Percentiles rank a stretch among this genome's conserved stretches.
phyloP scores from a whole-genome alignment of 2,888 invertebrate genomes.

The Timema podura region DNA sequence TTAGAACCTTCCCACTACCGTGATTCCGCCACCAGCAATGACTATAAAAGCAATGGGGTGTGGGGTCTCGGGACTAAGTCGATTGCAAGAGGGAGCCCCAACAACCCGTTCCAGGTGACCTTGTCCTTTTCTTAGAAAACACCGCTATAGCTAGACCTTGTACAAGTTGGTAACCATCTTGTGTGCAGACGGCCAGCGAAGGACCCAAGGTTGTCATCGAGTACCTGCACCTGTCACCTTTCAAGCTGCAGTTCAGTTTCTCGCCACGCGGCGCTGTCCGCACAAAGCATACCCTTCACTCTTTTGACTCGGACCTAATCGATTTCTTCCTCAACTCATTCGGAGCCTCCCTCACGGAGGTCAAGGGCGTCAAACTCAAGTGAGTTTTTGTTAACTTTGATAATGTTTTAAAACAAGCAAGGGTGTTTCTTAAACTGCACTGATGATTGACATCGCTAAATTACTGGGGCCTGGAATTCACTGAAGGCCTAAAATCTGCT shows the following conservation, averaged over 20 bases:
- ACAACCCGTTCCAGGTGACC: too few relatives aligned
- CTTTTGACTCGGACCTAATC: slow-evolving; percentile 54
- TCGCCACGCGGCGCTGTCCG: slow-evolving; percentile 43
- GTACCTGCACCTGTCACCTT: slow-evolving; percentile 55
- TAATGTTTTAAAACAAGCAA: neutral
- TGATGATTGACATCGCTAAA: too few relatives aligned
- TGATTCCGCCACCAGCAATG: too few relatives aligned
- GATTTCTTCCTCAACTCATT: slow-evolving; percentile 61
- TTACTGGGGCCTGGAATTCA: too few relatives aligned
- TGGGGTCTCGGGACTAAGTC: too few relatives aligned
- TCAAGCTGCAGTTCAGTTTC: slow-evolving; percentile 60
- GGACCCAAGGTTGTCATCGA: slow-evolving; percentile 46
- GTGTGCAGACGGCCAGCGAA: slow-evolving; percentile 18
- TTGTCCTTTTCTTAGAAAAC: too few relatives aligned
- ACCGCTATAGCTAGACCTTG: too few relatives aligned
- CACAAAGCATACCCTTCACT: slow-evolving; percentile 24
- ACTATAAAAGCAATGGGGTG: too few relatives aligned
- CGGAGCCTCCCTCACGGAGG: slow-evolving; percentile 60
- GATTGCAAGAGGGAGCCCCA: too few relatives aligned
- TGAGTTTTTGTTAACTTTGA: slow-evolving; percentile 39
- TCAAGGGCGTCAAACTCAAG: slow-evolving; percentile 62
- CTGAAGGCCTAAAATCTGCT: too few relatives aligned
- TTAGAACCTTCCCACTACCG: too few relatives aligned
- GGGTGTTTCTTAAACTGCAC: neutral
- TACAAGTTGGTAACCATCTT: neutral